Base-by-base conservation (phyloP, 2,888 invertebrate species). In the Lysandra bellargus region DNA sequence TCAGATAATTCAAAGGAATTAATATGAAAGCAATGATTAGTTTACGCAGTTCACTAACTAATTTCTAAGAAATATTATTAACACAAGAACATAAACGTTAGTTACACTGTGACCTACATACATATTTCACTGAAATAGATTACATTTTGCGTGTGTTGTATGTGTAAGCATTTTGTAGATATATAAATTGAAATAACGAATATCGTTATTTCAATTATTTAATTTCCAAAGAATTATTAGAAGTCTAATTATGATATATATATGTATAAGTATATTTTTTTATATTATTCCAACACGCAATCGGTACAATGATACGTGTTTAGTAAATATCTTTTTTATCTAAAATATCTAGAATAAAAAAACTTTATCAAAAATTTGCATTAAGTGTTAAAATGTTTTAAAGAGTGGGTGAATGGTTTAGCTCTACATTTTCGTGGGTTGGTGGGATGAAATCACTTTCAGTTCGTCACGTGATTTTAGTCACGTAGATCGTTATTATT, bases 401-500 rank as follows among this genome's bases (percentile, higher is more conserved):
- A 69, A 69, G 14, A 33, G 33, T 37, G 14, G 33, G 69, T 37
- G 30, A 64, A 30, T 64, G 30, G 30, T 49, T 49, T 69, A 69
- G 5, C 69, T 14, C 33, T 37, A 33, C 33, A 33, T 17, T 30
- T 5, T 76, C 57, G 53, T 33, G 76, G 75, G 53, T 57, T 23
- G 74, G 40, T 73, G 17, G n/a, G 57, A 77, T 77, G 57, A 57
- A 77, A 57, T 77, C 57, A 61, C 30, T 40, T 69, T 33, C 5
- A 17, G 33, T 69, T 69, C 17, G 3, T 78, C 78, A 64, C 69
- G 69, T 74, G 81, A 80, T 80, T 78, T 78, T 75, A 81, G 78
- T 80, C 78, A 81, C 82, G 85, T 83, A 77, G 76, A 80, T 75
- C 23, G 49, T 49, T 49, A 49, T 75, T 75, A 23, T 49, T 44